Conservation (phyloP, 2,113 vertebrate genomes). For the Corythaeola cristata region DNA sequence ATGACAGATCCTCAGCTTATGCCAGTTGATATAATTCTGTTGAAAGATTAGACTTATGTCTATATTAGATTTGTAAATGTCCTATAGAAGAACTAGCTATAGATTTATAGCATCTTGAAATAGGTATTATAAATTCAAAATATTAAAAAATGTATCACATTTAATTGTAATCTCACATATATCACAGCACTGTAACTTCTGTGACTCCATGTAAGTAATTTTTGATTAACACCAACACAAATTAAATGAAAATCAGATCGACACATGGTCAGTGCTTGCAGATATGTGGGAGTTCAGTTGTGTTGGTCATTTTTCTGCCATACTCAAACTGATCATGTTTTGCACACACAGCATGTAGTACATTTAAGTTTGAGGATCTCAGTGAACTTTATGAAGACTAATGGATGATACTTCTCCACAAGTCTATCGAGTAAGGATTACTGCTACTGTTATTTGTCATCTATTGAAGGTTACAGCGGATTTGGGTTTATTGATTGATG, state of each 20-base stretch:
- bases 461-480: not conserved
- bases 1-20: conserved; percentile 17
- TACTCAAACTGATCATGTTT: not conserved
- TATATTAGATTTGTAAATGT: not conserved
- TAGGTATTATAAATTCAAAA: not conserved
- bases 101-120: not conserved
- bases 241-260: not conserved
- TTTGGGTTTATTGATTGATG: conserved; percentile 24
- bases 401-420: not conserved
- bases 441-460: conserved; percentile 11
- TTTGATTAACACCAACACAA: not conserved
- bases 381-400: not conserved
- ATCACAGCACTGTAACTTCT: not conserved
- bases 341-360: not conserved
- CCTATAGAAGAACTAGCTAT: not conserved
- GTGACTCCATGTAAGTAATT: not conserved
- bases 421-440: not conserved
- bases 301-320: not conserved
- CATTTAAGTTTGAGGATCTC: not conserved
- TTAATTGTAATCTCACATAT: not conserved
- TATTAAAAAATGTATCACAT: not conserved
- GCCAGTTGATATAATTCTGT: not conserved
- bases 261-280: not conserved
- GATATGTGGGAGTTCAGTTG: not conserved
- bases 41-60: not conserved